Conservation (phyloP, 2,797 vertebrate species). For the Trematomus bernacchii region DNA sequence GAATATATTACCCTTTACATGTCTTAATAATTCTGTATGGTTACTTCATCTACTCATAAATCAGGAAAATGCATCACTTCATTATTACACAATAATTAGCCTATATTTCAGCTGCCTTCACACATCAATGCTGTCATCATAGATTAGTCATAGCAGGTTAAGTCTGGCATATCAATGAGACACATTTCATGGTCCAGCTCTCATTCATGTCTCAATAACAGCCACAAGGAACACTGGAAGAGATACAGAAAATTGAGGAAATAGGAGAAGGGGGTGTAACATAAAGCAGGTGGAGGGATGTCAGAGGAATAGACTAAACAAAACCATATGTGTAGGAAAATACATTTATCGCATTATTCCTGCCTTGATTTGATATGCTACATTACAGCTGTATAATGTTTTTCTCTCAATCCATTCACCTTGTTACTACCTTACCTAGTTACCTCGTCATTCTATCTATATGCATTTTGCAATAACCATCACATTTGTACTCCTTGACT, state of each 20-base stretch:
- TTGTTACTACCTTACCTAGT: not conserved
- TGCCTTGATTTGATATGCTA: slow-evolving; percentile 21
- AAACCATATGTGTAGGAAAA: slow-evolving; percentile 45
- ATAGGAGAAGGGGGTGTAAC: slow-evolving; percentile 36
- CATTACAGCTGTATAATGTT: not conserved
- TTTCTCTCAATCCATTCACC: slow-evolving; percentile 1
- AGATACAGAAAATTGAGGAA: slow-evolving; percentile 35
- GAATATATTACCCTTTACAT: slow-evolving; percentile 69
- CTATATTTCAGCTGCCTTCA: slow-evolving; percentile 62
- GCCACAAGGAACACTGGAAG: slow-evolving; percentile 44
- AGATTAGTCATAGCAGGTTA: slow-evolving; percentile 79
- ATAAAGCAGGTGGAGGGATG: slow-evolving; percentile 36
- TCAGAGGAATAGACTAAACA: slow-evolving; percentile 36
- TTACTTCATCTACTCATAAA: slow-evolving; percentile 66
- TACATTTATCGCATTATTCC: not conserved
- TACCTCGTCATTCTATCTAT: not conserved
- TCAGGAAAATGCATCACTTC: slow-evolving; percentile 69
- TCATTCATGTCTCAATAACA: slow-evolving; percentile 70
- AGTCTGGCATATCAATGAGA: slow-evolving; percentile 74
- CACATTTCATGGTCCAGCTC: slow-evolving; percentile 63
- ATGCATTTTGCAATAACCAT: not conserved
- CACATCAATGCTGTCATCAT: slow-evolving; percentile 75
- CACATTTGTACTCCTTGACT: not conserved
- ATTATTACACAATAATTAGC: slow-evolving; percentile 71
- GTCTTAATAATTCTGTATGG: slow-evolving; percentile 64